phyloP scores from a whole-genome alignment of 2,113 vertebrate species.

The Tetrax tetrax region DNA sequence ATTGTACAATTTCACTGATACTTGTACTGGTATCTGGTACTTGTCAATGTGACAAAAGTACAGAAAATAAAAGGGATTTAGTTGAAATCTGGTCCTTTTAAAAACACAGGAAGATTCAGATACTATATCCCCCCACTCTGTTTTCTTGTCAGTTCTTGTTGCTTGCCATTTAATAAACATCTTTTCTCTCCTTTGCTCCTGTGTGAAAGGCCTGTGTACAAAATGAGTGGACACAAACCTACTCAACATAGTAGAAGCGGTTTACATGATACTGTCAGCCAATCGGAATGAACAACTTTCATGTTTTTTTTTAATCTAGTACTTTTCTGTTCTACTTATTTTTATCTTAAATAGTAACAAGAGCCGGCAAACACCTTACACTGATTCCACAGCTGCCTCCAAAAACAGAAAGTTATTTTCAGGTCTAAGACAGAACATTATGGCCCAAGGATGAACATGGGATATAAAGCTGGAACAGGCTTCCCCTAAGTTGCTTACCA shows the following conservation, averaged over 20 bases:
- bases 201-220: background rate
- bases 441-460: background rate
- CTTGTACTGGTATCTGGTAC: background rate
- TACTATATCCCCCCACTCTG: background rate
- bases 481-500: slow-evolving; percentile 40
- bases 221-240: background rate
- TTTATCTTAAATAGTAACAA: background rate
- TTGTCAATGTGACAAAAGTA: background rate
- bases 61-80: background rate
- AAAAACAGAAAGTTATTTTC: slow-evolving; percentile 9
- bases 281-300: background rate
- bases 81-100: background rate
- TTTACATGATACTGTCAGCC: background rate
- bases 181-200: background rate
- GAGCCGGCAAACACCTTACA: background rate
- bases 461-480: background rate
- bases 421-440: background rate
- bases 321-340: background rate
- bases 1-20: background rate
- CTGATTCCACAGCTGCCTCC: background rate
- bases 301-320: background rate
- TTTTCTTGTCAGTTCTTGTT: background rate
- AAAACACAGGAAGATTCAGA: background rate
- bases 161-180: background rate
- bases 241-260: background rate